Evolutionary conservation across 92 coral and sea anemone genomes (phyloP), one percentile per base, ranked within the genome.

Genomic region (Montipora capitata): DNA sequence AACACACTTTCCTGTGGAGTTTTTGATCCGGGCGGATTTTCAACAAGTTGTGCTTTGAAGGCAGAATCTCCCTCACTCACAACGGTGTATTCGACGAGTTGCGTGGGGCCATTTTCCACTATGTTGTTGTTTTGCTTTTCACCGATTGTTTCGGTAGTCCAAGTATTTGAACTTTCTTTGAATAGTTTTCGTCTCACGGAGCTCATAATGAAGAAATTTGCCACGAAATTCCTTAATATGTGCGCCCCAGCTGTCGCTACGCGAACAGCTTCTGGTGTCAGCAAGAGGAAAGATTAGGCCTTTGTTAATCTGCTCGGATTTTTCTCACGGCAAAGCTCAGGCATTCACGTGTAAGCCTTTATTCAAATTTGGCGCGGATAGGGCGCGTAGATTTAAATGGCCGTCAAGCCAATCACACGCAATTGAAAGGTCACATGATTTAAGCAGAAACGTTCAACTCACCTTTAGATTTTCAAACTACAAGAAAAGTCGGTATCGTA

Each of bases 311-410:
- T 41, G 67, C 82, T 85, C 82, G 75, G 40, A 73, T 83, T 83
- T 83, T 83, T 71, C 79, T 69, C 85, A 81, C 84, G 77, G 27
- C 45, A 58, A 16, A 54, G 66, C 3, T 14, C 5, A 20, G 61
- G 41, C 40, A 67, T 75, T 91, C 94, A 91, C 94, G 88, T 91
- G 94, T 84, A 77, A 44, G 17, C 43, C 40, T 8, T 61, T 72
- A 91, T 91, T 91, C 94, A 87, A 87, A 91, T 40, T 81, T 91
- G 77, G 94, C 92, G 92, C 92, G 80, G 80, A 82, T 49, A 76
- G 79, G 77, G 83, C 89, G 89, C 83, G 78, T 68, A 71, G 49
- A 69, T 87, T 77, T 86, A 86, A 81, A 59, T 64, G 70, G 13
- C 80, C 57, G 6, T 48, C 82, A 18, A 73, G 63, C 87, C 87